These are phyloP conservation scores for Hemibagrus guttatus DNA, from an alignment of 2,797 vertebrate genomes.

Conservation along the genomic window DNA sequence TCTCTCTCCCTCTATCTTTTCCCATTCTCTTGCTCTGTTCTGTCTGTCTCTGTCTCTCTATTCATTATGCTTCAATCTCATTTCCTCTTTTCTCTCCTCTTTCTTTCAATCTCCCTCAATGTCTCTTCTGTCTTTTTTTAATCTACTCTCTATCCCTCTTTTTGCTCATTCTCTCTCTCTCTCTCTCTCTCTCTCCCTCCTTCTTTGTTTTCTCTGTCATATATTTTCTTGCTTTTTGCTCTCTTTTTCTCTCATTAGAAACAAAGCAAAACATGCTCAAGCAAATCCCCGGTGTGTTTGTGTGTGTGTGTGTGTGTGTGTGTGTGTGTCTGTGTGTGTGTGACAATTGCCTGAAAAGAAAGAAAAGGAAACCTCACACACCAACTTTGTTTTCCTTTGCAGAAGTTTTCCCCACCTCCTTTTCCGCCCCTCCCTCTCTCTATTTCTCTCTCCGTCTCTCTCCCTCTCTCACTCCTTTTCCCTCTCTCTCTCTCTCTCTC, in stretches of 20 bases:
- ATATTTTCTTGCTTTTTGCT: background rate
- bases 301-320: background rate
- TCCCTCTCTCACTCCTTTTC: conserved; percentile 52
- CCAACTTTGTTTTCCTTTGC: conserved; percentile 20
- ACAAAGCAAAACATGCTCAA: background rate
- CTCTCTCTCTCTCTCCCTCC: no score
- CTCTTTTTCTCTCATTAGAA: background rate
- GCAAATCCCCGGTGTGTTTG: background rate
- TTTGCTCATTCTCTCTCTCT: background rate
- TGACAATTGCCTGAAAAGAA: background rate
- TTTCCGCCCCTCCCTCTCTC: conserved; percentile 50
- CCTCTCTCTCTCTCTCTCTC: conserved; percentile 48
- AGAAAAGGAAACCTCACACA: conserved; percentile 12
- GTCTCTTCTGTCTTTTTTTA: background rate
- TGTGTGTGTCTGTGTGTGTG: background rate
- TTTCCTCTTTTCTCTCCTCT: background rate
- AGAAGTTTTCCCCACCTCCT: conserved; percentile 31
- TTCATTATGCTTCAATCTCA: background rate
- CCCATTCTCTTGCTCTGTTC: background rate
- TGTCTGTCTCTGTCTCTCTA: background rate
- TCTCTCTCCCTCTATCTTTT: background rate
- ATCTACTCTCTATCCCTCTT: background rate
- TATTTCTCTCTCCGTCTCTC: conserved; percentile 45
- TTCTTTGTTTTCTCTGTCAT: background rate
- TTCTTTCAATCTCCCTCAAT: background rate